Conservation (phyloP, 2,888 invertebrate species). For the Hanleya hanleyi region DNA sequence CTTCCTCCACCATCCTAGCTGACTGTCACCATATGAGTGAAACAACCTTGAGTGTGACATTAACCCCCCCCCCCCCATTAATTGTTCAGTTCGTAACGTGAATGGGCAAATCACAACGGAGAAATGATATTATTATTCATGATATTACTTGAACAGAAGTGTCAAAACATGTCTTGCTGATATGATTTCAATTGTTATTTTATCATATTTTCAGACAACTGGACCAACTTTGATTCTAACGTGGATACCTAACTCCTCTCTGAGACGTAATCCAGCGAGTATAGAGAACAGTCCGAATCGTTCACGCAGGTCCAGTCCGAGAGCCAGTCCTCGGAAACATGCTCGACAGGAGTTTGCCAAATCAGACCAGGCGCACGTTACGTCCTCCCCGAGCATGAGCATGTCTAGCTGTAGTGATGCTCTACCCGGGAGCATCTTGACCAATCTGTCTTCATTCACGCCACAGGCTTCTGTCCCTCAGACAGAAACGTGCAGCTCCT, state of each 20-base stretch:
- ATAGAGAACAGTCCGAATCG: conserved; percentile 70
- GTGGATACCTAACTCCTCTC: conserved; percentile 95
- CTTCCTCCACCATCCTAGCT: no score
- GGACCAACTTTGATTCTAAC: conserved; percentile 88
- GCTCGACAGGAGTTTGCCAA: conserved; percentile 63
- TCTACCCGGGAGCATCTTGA: not conserved
- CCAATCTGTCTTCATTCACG: not conserved
- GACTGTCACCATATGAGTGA: no score
- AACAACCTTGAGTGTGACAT: no score
- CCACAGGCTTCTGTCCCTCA: conserved; percentile 21
- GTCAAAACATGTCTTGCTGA: no score
- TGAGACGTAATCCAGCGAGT: conserved; percentile 84
- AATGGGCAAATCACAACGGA: no score
- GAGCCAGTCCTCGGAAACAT: conserved; percentile 57
- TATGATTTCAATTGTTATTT: no score
- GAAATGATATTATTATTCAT: no score
- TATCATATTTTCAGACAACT: conserved; percentile 13
- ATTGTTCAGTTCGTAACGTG: no score
- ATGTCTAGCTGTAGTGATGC: conserved; percentile 40
- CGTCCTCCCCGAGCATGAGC: conserved; percentile 50
- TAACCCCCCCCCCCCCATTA: no score
- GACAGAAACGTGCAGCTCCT: conserved; percentile 40
- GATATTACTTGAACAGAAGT: no score
- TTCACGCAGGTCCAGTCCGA: conserved; percentile 56
- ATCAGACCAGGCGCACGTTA: conserved; percentile 41